Evolutionary conservation across 2,888 invertebrate genomes (phyloP), one percentile per base, ranked within the genome.

Genomic region (Philhelius pedissequus): DNA sequence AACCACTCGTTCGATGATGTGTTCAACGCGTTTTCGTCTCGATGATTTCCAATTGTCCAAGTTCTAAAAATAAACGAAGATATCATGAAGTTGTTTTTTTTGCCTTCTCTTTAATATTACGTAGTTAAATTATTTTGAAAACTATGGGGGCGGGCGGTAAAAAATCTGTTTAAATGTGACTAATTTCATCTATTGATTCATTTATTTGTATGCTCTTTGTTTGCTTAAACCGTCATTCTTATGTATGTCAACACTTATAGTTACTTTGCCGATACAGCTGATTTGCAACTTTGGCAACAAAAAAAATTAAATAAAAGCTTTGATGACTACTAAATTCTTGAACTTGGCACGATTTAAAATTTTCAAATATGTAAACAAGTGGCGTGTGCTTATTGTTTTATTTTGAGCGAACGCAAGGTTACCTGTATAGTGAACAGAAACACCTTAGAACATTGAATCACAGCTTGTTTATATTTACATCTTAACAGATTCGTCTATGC

Each of bases 11-110:
- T 97, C 97, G 89, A 97, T 96, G 87, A 97, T 97, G 91, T 97
- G 96, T 89, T 97, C 97, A 88, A 97, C 97, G 74, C 96, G 95
- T 95, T 97, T 97, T 94, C 97, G 95, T 89, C 98, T 94, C 87
- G 96, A 96, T 87, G 96, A 96, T 93, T 98, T 98, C 98, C 97
- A 97, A 92, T 96, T 97, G 92, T 97, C 97, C 92, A 97, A 93
- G 93, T 97, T 97, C 97, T 97, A 13, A 90, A 89, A 27, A 52
- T 13, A 56, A 52, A 15, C 20, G 9, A 64, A 43, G 5, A 50
- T 18, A 25, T 38, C 48, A 48, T 50, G 9, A 38, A 48, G 48
- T 48, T 48, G 25, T 48, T 22, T 45, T 11, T 45, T 20, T 45
- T 11, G 1, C 32, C 15, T 13, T 64, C 30, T 45, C 7, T 64